Conservation (phyloP, 2,888 invertebrate genomes). For the Linnaemya tessellans region DNA sequence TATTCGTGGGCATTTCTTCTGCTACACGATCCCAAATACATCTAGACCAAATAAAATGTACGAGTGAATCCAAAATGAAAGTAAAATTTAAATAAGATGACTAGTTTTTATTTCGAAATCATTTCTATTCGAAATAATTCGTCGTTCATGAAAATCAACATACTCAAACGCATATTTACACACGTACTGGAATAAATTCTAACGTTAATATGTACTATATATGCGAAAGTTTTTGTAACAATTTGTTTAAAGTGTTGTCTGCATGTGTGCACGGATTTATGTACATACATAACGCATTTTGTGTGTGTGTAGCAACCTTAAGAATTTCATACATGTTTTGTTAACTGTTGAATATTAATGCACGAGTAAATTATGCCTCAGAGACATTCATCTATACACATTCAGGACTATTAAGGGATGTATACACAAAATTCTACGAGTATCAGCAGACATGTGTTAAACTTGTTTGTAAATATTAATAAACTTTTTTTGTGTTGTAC, state of each 20-base stretch:
- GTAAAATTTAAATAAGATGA: not conserved
- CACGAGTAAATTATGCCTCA: constrained; percentile 56
- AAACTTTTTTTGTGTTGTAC: not conserved
- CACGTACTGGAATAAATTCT: not conserved
- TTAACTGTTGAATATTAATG: constrained; percentile 71
- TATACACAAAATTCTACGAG: constrained; percentile 1
- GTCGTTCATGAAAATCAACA: not conserved
- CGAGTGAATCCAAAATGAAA: not conserved
- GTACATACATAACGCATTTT: too few species aligned
- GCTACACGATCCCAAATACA: too few species aligned
- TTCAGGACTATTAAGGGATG: not conserved
- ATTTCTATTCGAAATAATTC: not conserved
- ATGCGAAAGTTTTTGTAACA: not conserved
- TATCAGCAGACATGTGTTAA: constrained; percentile 7
- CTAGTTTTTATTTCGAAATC: not conserved
- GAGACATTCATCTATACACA: constrained; percentile 15
- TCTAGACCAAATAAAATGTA: too few species aligned
- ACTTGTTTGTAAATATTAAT: constrained; percentile 39
- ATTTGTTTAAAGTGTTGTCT: not conserved
- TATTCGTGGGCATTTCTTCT: too few species aligned
- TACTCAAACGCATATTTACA: not conserved
- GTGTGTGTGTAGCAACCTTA: constrained; percentile 12
- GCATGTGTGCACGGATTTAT: not conserved
- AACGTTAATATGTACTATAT: constrained; percentile 13
- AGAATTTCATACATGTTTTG: constrained; percentile 43